phyloP scores from a whole-genome alignment of 1,140 invertebrate genomes.

The Drosophila ambigua region DNA sequence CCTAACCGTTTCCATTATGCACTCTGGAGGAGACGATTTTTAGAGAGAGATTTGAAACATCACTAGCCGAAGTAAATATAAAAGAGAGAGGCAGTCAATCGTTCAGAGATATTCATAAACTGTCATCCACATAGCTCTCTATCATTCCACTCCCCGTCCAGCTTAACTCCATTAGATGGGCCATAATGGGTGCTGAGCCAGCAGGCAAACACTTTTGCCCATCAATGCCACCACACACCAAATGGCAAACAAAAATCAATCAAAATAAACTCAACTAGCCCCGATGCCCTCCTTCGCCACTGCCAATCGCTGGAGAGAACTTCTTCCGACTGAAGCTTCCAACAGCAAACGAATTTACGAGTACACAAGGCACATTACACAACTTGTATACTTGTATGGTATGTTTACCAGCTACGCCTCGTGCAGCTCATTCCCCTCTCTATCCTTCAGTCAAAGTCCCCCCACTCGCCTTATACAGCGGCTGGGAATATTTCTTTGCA shows the following conservation, averaged over 20 bases:
- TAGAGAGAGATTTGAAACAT: too few relatives aligned
- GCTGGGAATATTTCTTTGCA: conserved; percentile 52
- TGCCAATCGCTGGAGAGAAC: conserved; percentile 48
- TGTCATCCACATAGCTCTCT: not conserved
- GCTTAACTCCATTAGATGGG: conserved; percentile 30
- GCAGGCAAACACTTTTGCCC: conserved; percentile 27
- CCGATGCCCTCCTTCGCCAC: conserved; percentile 1
- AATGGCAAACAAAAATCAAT: conserved; percentile 64
- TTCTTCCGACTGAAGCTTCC: conserved; percentile 38
- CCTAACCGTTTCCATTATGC: not conserved
- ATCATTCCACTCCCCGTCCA: not conserved
- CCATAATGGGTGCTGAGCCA: conserved; percentile 35
- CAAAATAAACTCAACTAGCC: conserved; percentile 43
- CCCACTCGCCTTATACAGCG: conserved; percentile 15
- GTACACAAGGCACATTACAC: conserved; percentile 56
- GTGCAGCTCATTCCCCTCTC: too few relatives aligned
- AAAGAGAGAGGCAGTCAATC: too few relatives aligned
- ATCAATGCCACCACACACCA: conserved; percentile 34
- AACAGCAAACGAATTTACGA: conserved; percentile 32
- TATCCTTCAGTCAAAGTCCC: too few relatives aligned
- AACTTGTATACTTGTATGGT: not conserved
- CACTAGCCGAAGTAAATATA: not conserved
- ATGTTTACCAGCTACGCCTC: conserved; percentile 44
- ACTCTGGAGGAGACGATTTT: too few relatives aligned
- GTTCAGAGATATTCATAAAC: not conserved